Base-by-base conservation (phyloP, 2,797 vertebrate species). In the Tolypeutes matacus region DNA sequence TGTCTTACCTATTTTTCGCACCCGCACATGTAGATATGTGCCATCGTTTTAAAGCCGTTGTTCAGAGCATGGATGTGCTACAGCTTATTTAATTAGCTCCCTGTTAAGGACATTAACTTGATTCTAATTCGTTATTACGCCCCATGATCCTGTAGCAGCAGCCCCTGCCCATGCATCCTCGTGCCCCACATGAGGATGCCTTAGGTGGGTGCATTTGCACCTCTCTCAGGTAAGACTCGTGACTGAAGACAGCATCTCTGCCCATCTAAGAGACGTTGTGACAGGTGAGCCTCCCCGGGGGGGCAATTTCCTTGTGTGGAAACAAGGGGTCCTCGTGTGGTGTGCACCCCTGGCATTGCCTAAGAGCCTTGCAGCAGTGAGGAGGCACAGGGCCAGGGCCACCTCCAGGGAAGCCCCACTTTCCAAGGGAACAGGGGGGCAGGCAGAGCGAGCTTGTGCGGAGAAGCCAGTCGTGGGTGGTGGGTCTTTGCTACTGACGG, bases 311-410 rank as follows among this genome's bases (percentile, higher is more conserved):
- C 29, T 31, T 0, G 0, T 7, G 21, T 29, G 73, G 29, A 34
- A 39, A 17, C 46, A 21, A 13, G 3, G 1, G 56, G 20, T 15
- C 64, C 21, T 2, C 3, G 10, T 34, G 10, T 12, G 9, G 70
- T 4, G 0, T 0, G 29, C 12, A 2, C 7, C 17, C 29, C 34
- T 10, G 8, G 0, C 2, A 5, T 6, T n/a, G 10, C 29, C 73
- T 4, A 9, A 46, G 1, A 31, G 39, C 1, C 14, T 6, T 42
- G 58, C 15, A 8, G 42, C 51, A 1, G 9, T 4, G 65, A 58
- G 21, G 6, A 6, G 21, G 4, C 62, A 5, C 56, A 14, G 34
- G 46, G 42, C 62, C 7, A 23, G 42, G 42, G 3, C 18, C 23
- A 25, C n/a, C 25, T 4, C 34, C 5, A 29, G 51, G n/a, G 34